Conservation (phyloP, 2,888 invertebrate species). For the Aleiodes leptofemur region DNA sequence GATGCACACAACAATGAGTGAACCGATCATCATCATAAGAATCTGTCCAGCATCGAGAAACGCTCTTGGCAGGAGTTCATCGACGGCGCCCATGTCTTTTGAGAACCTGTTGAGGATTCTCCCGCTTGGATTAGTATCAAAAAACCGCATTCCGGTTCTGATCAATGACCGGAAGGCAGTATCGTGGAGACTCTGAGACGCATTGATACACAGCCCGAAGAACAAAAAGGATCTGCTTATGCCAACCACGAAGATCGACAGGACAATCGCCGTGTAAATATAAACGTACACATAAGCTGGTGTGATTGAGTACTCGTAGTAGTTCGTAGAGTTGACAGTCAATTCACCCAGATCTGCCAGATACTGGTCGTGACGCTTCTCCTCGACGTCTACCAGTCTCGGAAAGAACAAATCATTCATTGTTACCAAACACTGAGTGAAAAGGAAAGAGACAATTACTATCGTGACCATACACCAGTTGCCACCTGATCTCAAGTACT, state of each 20-base stretch:
- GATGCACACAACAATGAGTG: constrained; percentile 80
- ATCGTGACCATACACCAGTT: constrained; percentile 74
- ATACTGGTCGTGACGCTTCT: constrained; percentile 61
- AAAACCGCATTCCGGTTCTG: constrained; percentile 82
- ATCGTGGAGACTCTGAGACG: constrained; percentile 78
- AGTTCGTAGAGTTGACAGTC: constrained; percentile 34
- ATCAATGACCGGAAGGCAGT: constrained; percentile 78
- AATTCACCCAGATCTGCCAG: constrained; percentile 11
- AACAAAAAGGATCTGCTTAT: constrained; percentile 74
- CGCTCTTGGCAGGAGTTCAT: constrained; percentile 83
- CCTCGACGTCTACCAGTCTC: constrained; percentile 77
- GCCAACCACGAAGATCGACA: constrained; percentile 69
- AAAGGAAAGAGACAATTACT: constrained; percentile 76
- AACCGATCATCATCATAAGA: constrained; percentile 76
- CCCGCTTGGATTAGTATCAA: constrained; percentile 89
- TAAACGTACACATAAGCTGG: constrained; percentile 77
- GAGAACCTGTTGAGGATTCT: constrained; percentile 89
- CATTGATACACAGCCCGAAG: constrained; percentile 73
- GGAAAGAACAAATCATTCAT: constrained; percentile 82
- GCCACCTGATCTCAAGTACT: constrained; percentile 78
- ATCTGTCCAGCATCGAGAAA: constrained; percentile 79
- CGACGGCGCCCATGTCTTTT: constrained; percentile 88
- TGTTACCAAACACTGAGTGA: constrained; percentile 80
- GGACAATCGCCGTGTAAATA: constrained; percentile 79
- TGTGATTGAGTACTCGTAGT: constrained; percentile 57